Conservation (phyloP, 2,888 invertebrate genomes). For the Rhamphomyia laevipes region DNA sequence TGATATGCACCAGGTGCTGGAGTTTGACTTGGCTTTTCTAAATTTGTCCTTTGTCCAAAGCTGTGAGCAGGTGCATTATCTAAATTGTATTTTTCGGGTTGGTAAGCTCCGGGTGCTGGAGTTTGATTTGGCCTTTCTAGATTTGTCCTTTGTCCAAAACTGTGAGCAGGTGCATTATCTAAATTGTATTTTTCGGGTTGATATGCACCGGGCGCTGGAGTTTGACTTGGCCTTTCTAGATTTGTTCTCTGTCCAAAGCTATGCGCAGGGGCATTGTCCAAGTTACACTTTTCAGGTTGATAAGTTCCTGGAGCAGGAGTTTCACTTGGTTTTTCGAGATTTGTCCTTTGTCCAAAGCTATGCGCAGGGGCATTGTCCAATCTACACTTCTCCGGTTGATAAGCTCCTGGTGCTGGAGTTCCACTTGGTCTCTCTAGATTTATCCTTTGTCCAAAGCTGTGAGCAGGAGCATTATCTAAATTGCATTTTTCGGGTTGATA, state of each 20-base stretch:
- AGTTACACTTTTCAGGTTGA: constrained; percentile 43
- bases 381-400: constrained; percentile 41
- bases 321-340: constrained; percentile 30
- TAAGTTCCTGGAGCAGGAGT: constrained; percentile 53
- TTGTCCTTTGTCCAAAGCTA: constrained; percentile 39
- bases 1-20: constrained; percentile 50
- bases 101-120: constrained; percentile 41
- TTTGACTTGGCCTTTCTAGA: neutral
- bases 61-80: constrained; percentile 43
- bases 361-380: constrained; percentile 32
- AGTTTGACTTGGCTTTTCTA: constrained; percentile 37
- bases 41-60: constrained; percentile 26
- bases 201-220: constrained; percentile 31
- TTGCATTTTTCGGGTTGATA: constrained; percentile 42
- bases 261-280: constrained; percentile 35
- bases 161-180: constrained; percentile 44
- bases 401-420: constrained; percentile 44
- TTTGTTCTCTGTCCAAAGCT: constrained; percentile 45
- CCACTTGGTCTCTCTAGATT: constrained; percentile 38
- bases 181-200: constrained; percentile 11
- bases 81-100: constrained; percentile 43
- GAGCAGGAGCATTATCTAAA: constrained; percentile 40
- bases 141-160: constrained; percentile 44
- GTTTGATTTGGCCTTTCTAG: constrained; percentile 35
- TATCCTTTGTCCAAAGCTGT: constrained; percentile 35